Conservation (phyloP, 2,113 vertebrate genomes). For the Megaceryle maxima region DNA sequence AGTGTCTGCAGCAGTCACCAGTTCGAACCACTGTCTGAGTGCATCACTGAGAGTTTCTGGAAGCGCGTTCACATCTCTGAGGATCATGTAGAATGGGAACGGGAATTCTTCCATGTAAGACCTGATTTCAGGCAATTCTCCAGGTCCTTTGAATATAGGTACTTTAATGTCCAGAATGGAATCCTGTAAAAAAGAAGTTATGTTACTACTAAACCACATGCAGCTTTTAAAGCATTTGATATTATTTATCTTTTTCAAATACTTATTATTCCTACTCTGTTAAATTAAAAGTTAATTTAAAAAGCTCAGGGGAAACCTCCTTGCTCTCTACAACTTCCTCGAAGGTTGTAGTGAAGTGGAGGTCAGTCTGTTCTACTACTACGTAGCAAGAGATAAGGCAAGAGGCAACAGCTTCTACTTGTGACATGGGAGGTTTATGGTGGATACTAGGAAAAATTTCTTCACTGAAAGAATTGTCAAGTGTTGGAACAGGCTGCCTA, state of each 20-base stretch:
- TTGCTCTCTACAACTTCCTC: too few species aligned
- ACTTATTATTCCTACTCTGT: neutral
- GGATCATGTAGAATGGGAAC: slow-evolving; percentile 96
- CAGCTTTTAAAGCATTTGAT: neutral
- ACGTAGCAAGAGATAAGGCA: too few species aligned
- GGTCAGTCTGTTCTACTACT: too few species aligned
- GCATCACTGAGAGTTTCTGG: slow-evolving; percentile 96
- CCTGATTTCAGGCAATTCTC: slow-evolving; percentile 92
- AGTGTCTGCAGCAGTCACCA: slow-evolving; percentile 86
- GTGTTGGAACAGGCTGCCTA: too few species aligned
- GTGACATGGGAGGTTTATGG: too few species aligned
- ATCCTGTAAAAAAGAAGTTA: slow-evolving; percentile 77
- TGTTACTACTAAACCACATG: neutral
- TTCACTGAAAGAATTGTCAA: too few species aligned
- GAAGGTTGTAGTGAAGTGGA: too few species aligned
- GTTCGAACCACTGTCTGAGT: slow-evolving; percentile 96
- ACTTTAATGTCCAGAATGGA: slow-evolving; percentile 99
- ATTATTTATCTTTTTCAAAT: neutral
- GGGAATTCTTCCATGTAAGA: slow-evolving; percentile 99
- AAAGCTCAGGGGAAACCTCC: too few species aligned
- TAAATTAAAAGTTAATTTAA: neutral
- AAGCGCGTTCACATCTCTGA: slow-evolving; percentile 89
- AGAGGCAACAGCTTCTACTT: too few species aligned
- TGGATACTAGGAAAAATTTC: too few species aligned
- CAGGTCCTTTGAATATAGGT: slow-evolving; percentile 91